These are phyloP conservation scores for Cotesia vestalis DNA, from an alignment of 1,140 invertebrate species.

Conservation along the genomic window DNA sequence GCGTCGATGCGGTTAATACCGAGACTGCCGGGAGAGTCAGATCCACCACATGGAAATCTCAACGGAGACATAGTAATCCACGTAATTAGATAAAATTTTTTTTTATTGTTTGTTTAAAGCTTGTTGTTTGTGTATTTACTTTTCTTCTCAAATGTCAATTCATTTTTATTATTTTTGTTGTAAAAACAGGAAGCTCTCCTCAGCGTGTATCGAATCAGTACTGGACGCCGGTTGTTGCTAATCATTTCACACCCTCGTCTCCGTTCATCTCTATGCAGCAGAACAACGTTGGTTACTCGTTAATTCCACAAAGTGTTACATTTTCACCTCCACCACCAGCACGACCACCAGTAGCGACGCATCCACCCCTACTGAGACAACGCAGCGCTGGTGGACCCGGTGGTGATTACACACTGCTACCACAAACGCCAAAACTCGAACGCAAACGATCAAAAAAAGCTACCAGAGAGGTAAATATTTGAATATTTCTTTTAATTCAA, in stretches of 20 bases:
- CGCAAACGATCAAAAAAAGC: conserved; percentile 59
- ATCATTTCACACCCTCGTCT: conserved; percentile 71
- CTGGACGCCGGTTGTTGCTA: conserved; percentile 71
- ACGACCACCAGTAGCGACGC: conserved; percentile 46
- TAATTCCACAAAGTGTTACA: conserved; percentile 56
- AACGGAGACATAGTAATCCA: conserved; percentile 59
- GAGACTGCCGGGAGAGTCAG: conserved; percentile 76
- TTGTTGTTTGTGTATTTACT: not conserved
- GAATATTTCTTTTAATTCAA: not conserved
- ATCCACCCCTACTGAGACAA: conserved; percentile 54
- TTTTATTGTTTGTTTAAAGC: not conserved
- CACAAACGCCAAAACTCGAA: conserved; percentile 61
- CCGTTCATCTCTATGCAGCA: conserved; percentile 66
- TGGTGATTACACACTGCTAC: conserved; percentile 61
- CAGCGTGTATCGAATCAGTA: conserved; percentile 61
- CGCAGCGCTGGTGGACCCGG: conserved; percentile 56
- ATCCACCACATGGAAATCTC: conserved; percentile 72
- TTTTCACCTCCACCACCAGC: conserved; percentile 59
- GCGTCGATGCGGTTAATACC: conserved; percentile 82
- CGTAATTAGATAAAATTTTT: conserved; percentile 39
- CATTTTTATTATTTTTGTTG: not conserved
- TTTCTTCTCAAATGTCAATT: not conserved
- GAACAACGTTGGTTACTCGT: conserved; percentile 55
- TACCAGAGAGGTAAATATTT: conserved; percentile 53
- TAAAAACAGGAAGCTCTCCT: conserved; percentile 53